These are phyloP conservation scores for Triplophysa yarkandensis DNA, from an alignment of 2,797 vertebrate genomes.

Conservation along the genomic window DNA sequence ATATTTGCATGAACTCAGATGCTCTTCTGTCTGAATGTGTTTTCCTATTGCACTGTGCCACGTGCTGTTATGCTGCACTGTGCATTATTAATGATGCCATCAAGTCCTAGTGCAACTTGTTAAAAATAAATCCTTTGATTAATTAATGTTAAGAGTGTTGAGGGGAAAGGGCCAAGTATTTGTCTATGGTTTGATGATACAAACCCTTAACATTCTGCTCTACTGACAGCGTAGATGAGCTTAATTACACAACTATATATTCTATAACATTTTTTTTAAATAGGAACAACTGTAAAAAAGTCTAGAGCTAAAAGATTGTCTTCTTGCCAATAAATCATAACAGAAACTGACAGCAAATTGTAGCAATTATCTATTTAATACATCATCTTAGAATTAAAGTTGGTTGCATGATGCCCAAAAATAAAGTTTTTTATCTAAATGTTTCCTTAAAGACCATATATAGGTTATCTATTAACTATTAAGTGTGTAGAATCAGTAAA, in stretches of 20 bases:
- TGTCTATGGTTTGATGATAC: slow-evolving; percentile 21
- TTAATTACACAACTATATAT: background rate
- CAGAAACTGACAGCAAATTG: no score
- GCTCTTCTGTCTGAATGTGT: slow-evolving; percentile 40
- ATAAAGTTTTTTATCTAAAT: no score
- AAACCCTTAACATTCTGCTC: slow-evolving; percentile 46
- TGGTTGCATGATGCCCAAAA: no score
- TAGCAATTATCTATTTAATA: no score
- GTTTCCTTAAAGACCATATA: no score
- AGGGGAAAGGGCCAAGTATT: slow-evolving; percentile 15
- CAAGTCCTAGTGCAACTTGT: slow-evolving; percentile 73
- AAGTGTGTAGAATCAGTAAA: no score
- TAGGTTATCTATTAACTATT: no score
- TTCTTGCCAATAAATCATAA: no score
- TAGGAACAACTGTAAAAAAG: no score
- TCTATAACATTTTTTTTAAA: no score
- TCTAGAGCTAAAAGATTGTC: no score
- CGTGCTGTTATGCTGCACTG: slow-evolving; percentile 62
- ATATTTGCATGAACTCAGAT: slow-evolving; percentile 30
- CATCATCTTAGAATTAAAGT: no score
- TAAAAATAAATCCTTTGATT: slow-evolving; percentile 82
- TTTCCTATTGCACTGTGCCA: slow-evolving; percentile 38
- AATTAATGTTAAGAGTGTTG: slow-evolving; percentile 72
- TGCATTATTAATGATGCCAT: slow-evolving; percentile 82
- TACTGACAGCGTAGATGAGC: slow-evolving; percentile 6